Evolutionary conservation across 2,113 vertebrate species (phyloP).

Genomic region (Toxostoma redivivum): DNA sequence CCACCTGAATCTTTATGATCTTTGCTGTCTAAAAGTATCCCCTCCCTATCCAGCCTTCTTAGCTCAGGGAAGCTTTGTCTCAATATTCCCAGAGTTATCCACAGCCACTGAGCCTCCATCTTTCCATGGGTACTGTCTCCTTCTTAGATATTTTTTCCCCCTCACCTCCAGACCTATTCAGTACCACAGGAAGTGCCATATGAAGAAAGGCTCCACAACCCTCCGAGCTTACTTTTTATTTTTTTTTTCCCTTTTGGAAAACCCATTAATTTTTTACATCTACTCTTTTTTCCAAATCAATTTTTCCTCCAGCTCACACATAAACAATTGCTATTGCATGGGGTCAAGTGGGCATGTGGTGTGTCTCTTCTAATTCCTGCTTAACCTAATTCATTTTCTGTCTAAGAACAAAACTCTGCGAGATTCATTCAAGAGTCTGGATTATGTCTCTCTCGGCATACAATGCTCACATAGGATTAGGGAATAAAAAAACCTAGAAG

Average conservation of each 20-base stretch:
- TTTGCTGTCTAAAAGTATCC: background rate
- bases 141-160: background rate
- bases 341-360: background rate
- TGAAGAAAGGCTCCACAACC: background rate
- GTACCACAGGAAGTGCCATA: background rate
- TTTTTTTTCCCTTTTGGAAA: background rate
- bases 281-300: background rate
- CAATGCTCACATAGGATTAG: background rate
- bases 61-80: background rate
- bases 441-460: background rate
- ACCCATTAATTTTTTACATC: background rate
- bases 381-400: slow-evolving; percentile 54
- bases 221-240: background rate
- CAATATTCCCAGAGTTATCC: background rate
- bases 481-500: background rate
- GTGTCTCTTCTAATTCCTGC: slow-evolving; percentile 6
- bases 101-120: background rate
- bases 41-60: background rate
- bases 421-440: slow-evolving; percentile 45
- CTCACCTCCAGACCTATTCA: background rate
- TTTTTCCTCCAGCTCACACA: background rate
- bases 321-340: background rate
- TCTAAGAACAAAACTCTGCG: slow-evolving; percentile 14
- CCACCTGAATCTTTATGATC: background rate
- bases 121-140: background rate